Base-by-base conservation (phyloP, 2,888 invertebrate species). In the Arge pagana region DNA sequence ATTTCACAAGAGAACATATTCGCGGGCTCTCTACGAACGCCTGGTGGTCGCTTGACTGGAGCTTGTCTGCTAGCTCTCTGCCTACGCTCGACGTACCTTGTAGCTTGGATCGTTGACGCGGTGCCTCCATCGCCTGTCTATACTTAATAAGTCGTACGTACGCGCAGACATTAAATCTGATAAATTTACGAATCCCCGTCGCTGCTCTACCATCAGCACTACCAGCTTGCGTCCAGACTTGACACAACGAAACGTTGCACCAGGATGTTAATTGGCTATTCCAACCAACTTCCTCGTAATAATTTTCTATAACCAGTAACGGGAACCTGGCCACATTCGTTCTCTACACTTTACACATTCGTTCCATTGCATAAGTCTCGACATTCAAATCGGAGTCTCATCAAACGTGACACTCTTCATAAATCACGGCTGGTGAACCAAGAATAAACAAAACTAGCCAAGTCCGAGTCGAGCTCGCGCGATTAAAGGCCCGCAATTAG, bases 111-210 rank as follows among this genome's bases (percentile, higher is more conserved):
- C 56, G 53, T 40, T n/a, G 42, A 42, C 21, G 31, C 48, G 28
- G 49, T 49, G 51, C 49, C 53, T 45, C 50, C 42, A 52, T n/a
- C 42, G 43, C 31, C 48, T 28, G 55, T 49, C 31, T 60, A 57
- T 52, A 59, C 62, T 63, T 60, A 63, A 63, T 68, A 67, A 68
- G 56, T 59, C 57, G 58, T 64, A 62, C 64, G 63, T 64, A 62
- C 64, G 63, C 63, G 66, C 59, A 56, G 57, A 58, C 61, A 66
- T 65, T 62, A 63, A 55, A 45, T 53, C n/a, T 43, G 55, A 60
- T 66, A 63, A 57, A 56, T 59, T 52, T 28, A 43, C 35, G 43
- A 50, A 52, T 50, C 50, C 48, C 48, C 52, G 52, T 48, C 49
- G 50, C 54, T 42, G 41, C 48, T 40, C 48, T 54, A 41, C 58